A percentile compares a stretch with the other conserved stretches of the same genome.
These are phyloP conservation scores for Diplodus puntazzo DNA, from an alignment of 2,797 vertebrate genomes.

Conservation along the genomic window DNA sequence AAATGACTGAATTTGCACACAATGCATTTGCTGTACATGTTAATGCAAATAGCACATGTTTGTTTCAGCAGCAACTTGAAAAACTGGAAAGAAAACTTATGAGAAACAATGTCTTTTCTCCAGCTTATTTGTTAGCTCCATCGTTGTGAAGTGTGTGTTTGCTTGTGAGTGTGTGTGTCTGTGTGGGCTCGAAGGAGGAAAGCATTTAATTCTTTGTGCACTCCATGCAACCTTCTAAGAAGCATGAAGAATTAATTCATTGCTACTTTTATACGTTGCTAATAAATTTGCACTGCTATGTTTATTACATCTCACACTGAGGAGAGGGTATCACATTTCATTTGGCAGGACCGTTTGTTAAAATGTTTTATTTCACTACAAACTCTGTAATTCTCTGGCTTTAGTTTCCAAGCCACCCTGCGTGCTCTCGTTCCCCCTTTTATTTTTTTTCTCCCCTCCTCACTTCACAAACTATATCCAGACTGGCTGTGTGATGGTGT, in stretches of 20 bases:
- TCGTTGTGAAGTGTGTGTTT: neutral
- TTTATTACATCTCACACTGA: constrained; percentile 84
- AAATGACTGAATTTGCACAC: neutral
- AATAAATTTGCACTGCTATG: constrained; percentile 83
- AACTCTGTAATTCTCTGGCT: constrained; percentile 77
- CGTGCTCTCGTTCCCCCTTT: constrained; percentile 53
- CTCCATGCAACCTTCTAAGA: constrained; percentile 72
- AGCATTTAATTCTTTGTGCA: constrained; percentile 65
- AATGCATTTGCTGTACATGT: neutral
- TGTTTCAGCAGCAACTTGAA: neutral
- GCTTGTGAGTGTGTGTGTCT: neutral
- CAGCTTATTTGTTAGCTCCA: constrained; percentile 1
- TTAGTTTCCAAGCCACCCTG: constrained; percentile 76
- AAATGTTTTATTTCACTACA: constrained; percentile 85
- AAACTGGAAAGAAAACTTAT: neutral
- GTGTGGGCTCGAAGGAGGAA: constrained; percentile 22
- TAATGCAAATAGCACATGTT: neutral
- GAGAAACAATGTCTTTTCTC: neutral
- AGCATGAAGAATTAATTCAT: constrained; percentile 81
- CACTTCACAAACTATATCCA: constrained; percentile 74
- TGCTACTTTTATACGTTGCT: constrained; percentile 81
- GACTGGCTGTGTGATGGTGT: constrained; percentile 75
- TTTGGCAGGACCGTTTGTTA: constrained; percentile 81
- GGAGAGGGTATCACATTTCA: constrained; percentile 79
- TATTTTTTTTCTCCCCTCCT: constrained; percentile 25